Evolutionary conservation across 2,888 invertebrate species (phyloP), one percentile per base, ranked within the genome.

Genomic region (Leucophenga maculata): DNA sequence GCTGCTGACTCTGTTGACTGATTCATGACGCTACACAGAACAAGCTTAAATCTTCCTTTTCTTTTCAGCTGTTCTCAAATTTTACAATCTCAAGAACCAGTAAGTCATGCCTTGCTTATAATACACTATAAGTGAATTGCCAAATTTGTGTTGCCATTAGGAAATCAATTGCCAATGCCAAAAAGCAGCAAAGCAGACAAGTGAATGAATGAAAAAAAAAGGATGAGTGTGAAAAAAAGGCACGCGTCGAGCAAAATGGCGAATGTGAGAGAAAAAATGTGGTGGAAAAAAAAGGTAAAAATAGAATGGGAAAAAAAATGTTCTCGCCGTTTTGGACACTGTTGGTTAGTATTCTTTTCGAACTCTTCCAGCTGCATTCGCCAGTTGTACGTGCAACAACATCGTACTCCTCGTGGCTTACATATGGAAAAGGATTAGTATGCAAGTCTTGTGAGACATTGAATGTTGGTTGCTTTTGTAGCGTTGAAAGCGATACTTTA

Each of bases 91-190:
- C 4, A 1, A 39, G 11, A 39, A 39, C 8, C 8, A 39, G 3
- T 6, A 39, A 39, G 8, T 39, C 39, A 39, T 6, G 2, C 55
- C 55, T n/a, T n/a, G 13, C 22, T n/a, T 0, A 4, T 6, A 54
- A 44, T 20, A 48, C 66, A 68, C 62, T 69, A 60, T 69, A 72
- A 72, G 57, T 55, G 65, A 60, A 69, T 68, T 52, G 57, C 48
- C 67, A 57, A 71, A 69, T 52, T 46, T 55, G 68, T 68, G 60
- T 31, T 60, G 68, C 62, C 67, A 66, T 68, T 69, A 68, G 60
- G 59, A 75, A 83, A 83, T 85, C 84, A 85, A 82, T 85, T 83
- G 79, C 67, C 75, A 73, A 82, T 72, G 74, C 75, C 71, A 65
- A 60, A 39, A 60, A 60, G 60, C 60, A 18, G 16, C 9, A 32